phyloP scores from a whole-genome alignment of 1,140 invertebrate species.

The Chionoecetes opilio region DNA sequence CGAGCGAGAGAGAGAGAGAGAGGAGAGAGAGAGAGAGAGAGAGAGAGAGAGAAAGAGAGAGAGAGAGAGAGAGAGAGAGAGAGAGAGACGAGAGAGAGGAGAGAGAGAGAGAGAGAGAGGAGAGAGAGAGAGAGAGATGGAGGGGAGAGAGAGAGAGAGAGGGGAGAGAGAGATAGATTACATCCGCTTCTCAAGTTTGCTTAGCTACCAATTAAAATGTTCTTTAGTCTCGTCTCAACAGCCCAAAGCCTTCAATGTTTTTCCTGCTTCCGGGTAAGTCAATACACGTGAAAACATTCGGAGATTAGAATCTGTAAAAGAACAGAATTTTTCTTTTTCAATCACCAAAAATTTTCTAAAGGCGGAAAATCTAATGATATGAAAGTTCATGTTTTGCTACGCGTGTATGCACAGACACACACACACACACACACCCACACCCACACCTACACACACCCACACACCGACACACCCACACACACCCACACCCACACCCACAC shows the following conservation, averaged over 20 bases:
- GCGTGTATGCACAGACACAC: not conserved
- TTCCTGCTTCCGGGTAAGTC: not conserved
- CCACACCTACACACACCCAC: conserved; percentile 36
- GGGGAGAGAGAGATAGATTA: conserved; percentile 41
- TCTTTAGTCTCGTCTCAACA: not conserved
- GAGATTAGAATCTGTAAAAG: no score
- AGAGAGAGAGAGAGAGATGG: conserved; percentile 30
- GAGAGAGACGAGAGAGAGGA: not conserved
- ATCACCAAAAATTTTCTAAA: no score
- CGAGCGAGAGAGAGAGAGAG: not conserved
- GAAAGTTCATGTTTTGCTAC: no score
- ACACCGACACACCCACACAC: conserved; percentile 34
- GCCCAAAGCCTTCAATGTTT: not conserved
- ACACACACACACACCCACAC: conserved; percentile 40
- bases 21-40: not conserved
- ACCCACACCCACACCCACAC: conserved; percentile 16
- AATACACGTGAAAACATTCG: not conserved
- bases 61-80: conserved; percentile 43
- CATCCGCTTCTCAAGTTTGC: not conserved
- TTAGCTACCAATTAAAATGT: conserved; percentile 12
- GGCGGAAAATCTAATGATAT: no score
- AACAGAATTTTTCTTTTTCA: not conserved
- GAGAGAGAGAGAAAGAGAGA: conserved; percentile 8
- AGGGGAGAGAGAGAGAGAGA: conserved; percentile 31
- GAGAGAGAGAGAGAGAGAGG: conserved; percentile 42